These are phyloP conservation scores for Tangara arthus DNA, from an alignment of 2,797 vertebrate species.

Conservation along the genomic window DNA sequence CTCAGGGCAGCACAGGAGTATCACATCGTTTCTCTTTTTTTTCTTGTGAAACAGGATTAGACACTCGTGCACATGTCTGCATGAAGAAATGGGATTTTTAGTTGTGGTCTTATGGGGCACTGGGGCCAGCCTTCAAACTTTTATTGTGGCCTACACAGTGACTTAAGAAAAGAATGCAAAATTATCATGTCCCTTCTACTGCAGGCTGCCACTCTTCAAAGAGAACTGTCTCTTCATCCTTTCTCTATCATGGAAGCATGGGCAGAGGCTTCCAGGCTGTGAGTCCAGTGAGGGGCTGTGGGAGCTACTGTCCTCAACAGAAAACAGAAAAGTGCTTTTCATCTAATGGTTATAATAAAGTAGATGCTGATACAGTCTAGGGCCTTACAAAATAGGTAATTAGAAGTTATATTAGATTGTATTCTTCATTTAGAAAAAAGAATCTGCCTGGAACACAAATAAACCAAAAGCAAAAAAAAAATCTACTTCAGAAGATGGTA, in stretches of 20 bases:
- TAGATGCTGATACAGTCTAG: background rate
- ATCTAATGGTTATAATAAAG: background rate
- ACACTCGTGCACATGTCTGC: background rate
- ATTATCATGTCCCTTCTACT: background rate
- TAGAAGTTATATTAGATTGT: background rate
- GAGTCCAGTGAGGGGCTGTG: background rate
- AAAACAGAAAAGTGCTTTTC: background rate
- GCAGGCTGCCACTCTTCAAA: background rate
- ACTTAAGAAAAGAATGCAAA: background rate
- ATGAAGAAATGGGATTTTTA: background rate
- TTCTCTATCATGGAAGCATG: background rate
- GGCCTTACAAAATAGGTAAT: background rate
- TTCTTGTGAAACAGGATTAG: background rate
- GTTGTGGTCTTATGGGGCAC: background rate
- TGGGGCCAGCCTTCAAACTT: background rate
- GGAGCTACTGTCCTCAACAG: background rate
- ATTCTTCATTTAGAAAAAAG: background rate
- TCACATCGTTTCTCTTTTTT: background rate
- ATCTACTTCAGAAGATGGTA: background rate
- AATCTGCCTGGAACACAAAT: background rate
- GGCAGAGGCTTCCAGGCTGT: background rate
- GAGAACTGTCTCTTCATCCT: background rate
- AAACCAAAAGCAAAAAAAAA: background rate
- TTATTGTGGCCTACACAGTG: background rate
- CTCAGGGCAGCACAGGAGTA: background rate